phyloP scores from a whole-genome alignment of 2,113 vertebrate genomes.

The Clinocottus analis region DNA sequence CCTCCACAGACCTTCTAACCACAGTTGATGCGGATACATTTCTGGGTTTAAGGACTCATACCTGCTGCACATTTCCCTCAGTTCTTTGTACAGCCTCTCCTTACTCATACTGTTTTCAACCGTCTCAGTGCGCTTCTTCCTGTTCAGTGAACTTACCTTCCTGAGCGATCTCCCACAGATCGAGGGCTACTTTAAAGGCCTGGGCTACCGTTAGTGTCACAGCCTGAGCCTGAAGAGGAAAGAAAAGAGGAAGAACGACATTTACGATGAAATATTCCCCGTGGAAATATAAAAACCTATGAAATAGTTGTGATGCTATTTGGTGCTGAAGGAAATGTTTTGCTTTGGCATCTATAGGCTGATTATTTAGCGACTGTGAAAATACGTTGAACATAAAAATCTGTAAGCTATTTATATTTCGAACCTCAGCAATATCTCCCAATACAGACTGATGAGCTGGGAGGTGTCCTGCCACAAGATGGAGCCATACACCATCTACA shows the following conservation, averaged over 20 bases:
- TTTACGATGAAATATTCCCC: background rate
- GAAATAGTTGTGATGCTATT: background rate
- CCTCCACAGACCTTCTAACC: too few species aligned
- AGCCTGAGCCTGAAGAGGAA: constrained; percentile 85
- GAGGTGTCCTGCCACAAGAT: constrained; percentile 61
- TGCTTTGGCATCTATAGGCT: background rate
- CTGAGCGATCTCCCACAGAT: constrained; percentile 90
- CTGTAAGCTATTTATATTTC: background rate
- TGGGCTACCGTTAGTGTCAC: constrained; percentile 93
- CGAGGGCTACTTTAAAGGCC: constrained; percentile 92
- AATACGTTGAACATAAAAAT: background rate
- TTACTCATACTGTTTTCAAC: background rate
- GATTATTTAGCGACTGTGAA: background rate
- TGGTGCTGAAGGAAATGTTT: background rate
- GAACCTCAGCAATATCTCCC: background rate
- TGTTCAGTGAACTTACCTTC: constrained; percentile 81
- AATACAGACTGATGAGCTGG: background rate
- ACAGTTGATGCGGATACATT: too few species aligned
- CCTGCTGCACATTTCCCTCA: background rate
- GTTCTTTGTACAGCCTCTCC: background rate
- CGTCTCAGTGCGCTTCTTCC: background rate
- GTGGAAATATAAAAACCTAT: background rate
- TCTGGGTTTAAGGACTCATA: too few species aligned
- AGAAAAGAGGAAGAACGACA: background rate
- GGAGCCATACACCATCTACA: constrained; percentile 58